phyloP scores from a whole-genome alignment of 2,797 vertebrate genomes.

The Ptychadena robeensis region DNA sequence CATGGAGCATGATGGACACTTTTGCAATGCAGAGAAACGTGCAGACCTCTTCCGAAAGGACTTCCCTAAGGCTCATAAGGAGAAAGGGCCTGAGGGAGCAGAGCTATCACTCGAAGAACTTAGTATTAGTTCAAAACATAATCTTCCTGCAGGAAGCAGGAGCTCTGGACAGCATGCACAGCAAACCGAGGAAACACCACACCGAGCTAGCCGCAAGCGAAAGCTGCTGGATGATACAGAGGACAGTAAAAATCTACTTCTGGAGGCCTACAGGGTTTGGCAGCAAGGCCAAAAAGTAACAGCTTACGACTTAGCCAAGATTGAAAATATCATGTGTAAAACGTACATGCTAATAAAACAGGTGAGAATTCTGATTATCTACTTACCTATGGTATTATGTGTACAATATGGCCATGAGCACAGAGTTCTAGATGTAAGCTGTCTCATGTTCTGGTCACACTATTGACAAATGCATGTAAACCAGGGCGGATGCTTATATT shows the following conservation, averaged over 20 bases:
- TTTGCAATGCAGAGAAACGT: conserved; percentile 69
- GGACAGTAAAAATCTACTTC: conserved; percentile 90
- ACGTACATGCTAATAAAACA: conserved; percentile 99
- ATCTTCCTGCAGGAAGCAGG: conserved; percentile 74
- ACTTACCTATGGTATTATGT: neutral
- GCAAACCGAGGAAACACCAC: conserved; percentile 72
- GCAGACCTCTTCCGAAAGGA: conserved; percentile 69
- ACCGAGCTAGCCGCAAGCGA: conserved; percentile 87
- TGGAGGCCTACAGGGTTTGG: conserved; percentile 96
- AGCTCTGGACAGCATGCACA: conserved; percentile 58
- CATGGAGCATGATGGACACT: conserved; percentile 86
- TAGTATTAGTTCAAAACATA: conserved; percentile 91
- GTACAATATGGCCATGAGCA: neutral
- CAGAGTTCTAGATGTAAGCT: neutral
- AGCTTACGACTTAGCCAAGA: conserved; percentile 90
- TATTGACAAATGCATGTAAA: neutral
- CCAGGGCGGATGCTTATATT: neutral
- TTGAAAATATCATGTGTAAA: conserved; percentile 98
- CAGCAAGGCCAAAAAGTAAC: conserved; percentile 97
- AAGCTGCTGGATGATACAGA: conserved; percentile 92
- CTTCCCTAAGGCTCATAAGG: conserved; percentile 67
- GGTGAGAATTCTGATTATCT: conserved; percentile 71
- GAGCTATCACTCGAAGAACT: conserved; percentile 96
- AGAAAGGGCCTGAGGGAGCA: conserved; percentile 79
- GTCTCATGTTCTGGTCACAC: neutral